Base-by-base conservation (phyloP, 92 coral and sea anemone genomes). In the Porites lobata region DNA sequence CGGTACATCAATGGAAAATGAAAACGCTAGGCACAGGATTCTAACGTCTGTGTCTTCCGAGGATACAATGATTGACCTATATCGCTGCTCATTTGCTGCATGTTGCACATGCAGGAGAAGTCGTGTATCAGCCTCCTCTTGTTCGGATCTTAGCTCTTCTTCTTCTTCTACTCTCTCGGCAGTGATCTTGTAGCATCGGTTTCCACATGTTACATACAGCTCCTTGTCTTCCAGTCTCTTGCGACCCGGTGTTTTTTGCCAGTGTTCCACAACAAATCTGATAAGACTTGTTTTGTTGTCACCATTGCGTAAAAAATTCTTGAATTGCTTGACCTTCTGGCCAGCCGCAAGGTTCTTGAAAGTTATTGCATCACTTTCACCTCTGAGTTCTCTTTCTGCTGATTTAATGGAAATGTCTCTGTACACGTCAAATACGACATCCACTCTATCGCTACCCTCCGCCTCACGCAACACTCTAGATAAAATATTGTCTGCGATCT, bases 251-350 rank as follows among this genome's bases (percentile, higher is more conserved):
- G 81, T 26, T 71, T 75, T 78, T 20, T 72, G 63, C 86, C 90
- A 90, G 89, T 79, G 86, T 32, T 85, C 86, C 61, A 90, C 80
- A 63, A 90, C 63, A 75, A 85, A 90, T 26, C 72, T 78, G 80
- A 89, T 62, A 59, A 89, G 79, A 52, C 85, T 67, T 73, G 8
- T 83, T 82, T 88, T 88, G 83, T 81, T 88, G 32, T 80, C 59
- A 21, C 91, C 86, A 68, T 68, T 87, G 26, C 61, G 69, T 56
- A 87, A 54, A 50, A 87, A 80, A 50, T 59, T 85, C 19, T 65
- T 75, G 38, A 66, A 85, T 71, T 87, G 91, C 78, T 82, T 81
- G 43, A 87, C 74, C 79, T 76, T 82, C 80, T 88, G 91, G 66
- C 86, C 81, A n/a, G 73, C 75, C 13, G 82, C 87, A 32, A 32